Evolutionary conservation across 2,888 invertebrate species (phyloP).

Genomic region (Rhimphoctona megacephalus): DNA sequence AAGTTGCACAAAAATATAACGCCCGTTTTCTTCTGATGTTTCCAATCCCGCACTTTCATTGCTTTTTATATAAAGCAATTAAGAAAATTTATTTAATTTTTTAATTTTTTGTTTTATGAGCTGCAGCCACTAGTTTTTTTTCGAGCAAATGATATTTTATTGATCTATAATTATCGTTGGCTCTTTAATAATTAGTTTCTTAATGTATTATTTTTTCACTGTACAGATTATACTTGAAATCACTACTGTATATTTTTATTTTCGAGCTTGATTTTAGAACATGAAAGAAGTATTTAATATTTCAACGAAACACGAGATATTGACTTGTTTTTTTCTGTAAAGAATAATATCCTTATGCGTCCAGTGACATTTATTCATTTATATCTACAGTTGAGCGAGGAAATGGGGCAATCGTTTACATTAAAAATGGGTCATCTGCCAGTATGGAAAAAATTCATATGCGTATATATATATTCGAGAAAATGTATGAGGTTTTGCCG

Average conservation of each 20-base stretch:
- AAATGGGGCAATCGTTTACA: slow-evolving; percentile 4
- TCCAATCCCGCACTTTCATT: not conserved
- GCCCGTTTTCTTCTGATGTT: slow-evolving; percentile 29
- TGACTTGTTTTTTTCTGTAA: not conserved
- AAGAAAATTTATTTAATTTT: slow-evolving; percentile 22
- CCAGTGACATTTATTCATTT: slow-evolving; percentile 6
- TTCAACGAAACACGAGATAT: not conserved
- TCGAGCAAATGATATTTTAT: not conserved
- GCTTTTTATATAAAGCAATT: slow-evolving; percentile 15
- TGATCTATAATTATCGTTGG: not conserved
- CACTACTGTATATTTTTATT: not conserved
- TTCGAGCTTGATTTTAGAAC: not conserved
- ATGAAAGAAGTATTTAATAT: not conserved
- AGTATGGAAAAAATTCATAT: slow-evolving; percentile 19
- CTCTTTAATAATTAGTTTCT: not conserved
- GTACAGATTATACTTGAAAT: not conserved
- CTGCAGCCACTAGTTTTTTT: not conserved
- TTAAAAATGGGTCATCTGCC: slow-evolving; percentile 10
- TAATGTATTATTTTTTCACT: not conserved
- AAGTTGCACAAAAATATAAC: slow-evolving; percentile 54
- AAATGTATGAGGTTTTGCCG: slow-evolving; percentile 17
- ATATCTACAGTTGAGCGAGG: not conserved
- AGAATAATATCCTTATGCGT: too few species aligned
- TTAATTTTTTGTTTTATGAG: not conserved
- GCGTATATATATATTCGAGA: not conserved